Base-by-base conservation (phyloP, 2,888 invertebrate species). In the Ferrisia virgata region DNA sequence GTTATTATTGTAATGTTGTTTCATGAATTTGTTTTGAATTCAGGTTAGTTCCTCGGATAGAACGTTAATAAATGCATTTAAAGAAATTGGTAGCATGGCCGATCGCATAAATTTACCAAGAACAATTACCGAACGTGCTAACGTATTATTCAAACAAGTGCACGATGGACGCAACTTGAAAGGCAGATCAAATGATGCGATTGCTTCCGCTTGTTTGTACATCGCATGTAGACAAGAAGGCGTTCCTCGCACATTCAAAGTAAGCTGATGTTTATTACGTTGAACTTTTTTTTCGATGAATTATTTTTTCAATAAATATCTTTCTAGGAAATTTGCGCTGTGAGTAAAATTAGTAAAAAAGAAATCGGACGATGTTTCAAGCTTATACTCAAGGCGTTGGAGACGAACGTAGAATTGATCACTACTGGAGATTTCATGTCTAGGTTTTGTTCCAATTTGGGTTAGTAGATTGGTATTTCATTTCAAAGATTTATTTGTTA, bases 361-460 rank as follows among this genome's bases (percentile, higher is more conserved):
- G 99, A 99, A 90, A 99, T 99, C 85, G 99, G 99, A 0, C 91
- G 98, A 86, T 99, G 99, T 88, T 99, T 99, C 89, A 99, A 99
- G 88, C 89, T 99, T 64, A 99, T 99, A 85, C 90, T 99, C 53
- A 98, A 98, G 89, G 97, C 96, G 0, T 90, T 99, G 82, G 97
- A 98, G 89, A 99, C 99, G 0, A 98, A 96, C 40, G 97, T 99
- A 8, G 98, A 98, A 88, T 92, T 98, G 85, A 99, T 99, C 85
- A 99, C 98, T 0, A 99, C 98, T 0, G 98, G 96, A 0, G 99
- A 99, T 88, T 99, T 99, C 89, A 99, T 99, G 99, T 98, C 97
- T 33, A 92, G 96, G 86, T 99, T 99, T 90, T 99, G 99, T 89
- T 95, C 98, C 0, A 99, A 98, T 89, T 91, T 99, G 86, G 94